Percentiles rank a stretch among this genome's conserved stretches.
Conservation (phyloP, 2,888 invertebrate species). For the Acronicta alni region DNA sequence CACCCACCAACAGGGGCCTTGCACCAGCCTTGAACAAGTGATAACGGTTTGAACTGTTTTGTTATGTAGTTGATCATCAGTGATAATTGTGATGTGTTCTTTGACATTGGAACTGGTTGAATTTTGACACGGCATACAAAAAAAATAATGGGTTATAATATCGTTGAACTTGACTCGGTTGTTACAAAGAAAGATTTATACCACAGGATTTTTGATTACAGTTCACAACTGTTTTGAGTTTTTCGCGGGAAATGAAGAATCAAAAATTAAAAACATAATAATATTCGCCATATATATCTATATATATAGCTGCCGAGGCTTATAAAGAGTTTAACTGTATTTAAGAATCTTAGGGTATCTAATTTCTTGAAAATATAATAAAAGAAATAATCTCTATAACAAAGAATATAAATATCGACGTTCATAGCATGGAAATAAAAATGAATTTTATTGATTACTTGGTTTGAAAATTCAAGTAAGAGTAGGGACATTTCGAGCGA, state of each 20-base stretch:
- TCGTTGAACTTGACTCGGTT: slow-evolving; percentile 31
- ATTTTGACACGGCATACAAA: slow-evolving; percentile 34
- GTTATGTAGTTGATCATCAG: slow-evolving; percentile 43
- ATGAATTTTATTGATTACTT: slow-evolving; percentile 18
- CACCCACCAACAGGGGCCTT: slow-evolving; percentile 37
- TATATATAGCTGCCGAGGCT: no score
- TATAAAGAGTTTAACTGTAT: slow-evolving; percentile 2
- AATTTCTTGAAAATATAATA: slow-evolving; percentile 10
- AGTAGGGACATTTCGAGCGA: slow-evolving; percentile 18
- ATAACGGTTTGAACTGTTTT: slow-evolving; percentile 44
- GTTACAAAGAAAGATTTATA: slow-evolving; percentile 8
- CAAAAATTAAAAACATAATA: no score
- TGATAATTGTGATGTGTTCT: slow-evolving; percentile 30
- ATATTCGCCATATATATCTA: no score
- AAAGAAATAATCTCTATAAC: slow-evolving; percentile 13
- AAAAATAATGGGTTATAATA: slow-evolving; percentile 26
- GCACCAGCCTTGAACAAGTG: slow-evolving; percentile 49
- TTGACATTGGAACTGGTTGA: slow-evolving; percentile 33
- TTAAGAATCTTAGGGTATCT: not conserved
- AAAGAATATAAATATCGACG: slow-evolving; percentile 7
- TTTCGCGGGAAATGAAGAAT: not conserved
- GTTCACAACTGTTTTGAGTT: not conserved
- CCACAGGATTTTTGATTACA: slow-evolving; percentile 7
- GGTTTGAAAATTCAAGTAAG: slow-evolving; percentile 12
- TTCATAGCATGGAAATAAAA: slow-evolving; percentile 21